Percentiles rank a stretch among this genome's conserved stretches.
phyloP scores from a whole-genome alignment of 2,113 vertebrate genomes.

The Rattus norvegicus region GRCr8 NC_086020.1:245985501-245986000 shows the following conservation, averaged over 20 bases:
- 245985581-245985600: not conserved
- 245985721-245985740: too few species aligned
- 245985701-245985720: not conserved
- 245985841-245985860: not conserved
- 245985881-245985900: not conserved
- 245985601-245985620: not conserved
- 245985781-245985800: not conserved
- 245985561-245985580: not conserved
- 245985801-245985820: not conserved
- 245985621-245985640: not conserved
- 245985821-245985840: not conserved
- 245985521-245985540: not conserved
- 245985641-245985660: not conserved
- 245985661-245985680: not conserved
- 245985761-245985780: too few species aligned
- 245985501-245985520: not conserved
- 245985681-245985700: not conserved
- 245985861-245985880: not conserved
- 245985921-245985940: constrained; percentile 37
- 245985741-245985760: not conserved
- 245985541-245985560: not conserved
- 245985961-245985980: not conserved
- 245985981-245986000: not conserved
- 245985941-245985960: not conserved
- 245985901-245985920: constrained; percentile 23